phyloP scores from a whole-genome alignment of 2,888 invertebrate species.

The Ptychoptera albimana region DNA sequence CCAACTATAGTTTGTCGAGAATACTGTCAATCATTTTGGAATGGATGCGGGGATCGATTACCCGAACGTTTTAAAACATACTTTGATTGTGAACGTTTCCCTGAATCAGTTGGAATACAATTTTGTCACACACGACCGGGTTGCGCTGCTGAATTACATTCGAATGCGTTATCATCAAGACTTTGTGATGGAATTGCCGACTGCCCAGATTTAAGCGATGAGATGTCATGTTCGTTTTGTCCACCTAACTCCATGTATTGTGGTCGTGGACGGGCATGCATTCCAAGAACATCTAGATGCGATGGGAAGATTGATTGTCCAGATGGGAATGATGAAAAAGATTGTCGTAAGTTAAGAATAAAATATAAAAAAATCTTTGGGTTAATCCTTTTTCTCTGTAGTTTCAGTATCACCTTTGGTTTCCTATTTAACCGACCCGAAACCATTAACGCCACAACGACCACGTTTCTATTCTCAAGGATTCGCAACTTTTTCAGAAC shows the following conservation, averaged over 20 bases:
- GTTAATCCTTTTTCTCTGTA: slow-evolving; percentile 25
- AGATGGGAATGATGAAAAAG: slow-evolving; percentile 72
- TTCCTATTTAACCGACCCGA: slow-evolving; percentile 42
- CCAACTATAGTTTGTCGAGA: slow-evolving; percentile 44
- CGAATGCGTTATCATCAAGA: slow-evolving; percentile 55
- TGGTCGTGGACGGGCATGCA: slow-evolving; percentile 59
- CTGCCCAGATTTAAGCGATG: slow-evolving; percentile 70
- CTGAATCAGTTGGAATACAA: slow-evolving; percentile 58
- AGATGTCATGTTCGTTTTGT: slow-evolving; percentile 66
- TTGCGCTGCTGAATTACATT: slow-evolving; percentile 60
- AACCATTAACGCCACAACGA: slow-evolving; percentile 50
- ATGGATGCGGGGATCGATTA: slow-evolving; percentile 63
- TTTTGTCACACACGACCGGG: slow-evolving; percentile 66
- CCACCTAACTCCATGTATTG: slow-evolving; percentile 57
- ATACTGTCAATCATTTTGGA: slow-evolving; percentile 72
- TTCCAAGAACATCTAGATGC: slow-evolving; percentile 53
- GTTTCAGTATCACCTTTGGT: slow-evolving; percentile 62
- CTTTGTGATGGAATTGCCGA: slow-evolving; percentile 78
- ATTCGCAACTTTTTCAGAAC: slow-evolving; percentile 74
- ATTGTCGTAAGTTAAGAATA: slow-evolving; percentile 54
- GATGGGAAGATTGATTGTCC: slow-evolving; percentile 73
- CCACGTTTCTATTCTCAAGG: slow-evolving; percentile 56
- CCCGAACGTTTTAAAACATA: slow-evolving; percentile 51
- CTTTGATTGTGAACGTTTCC: slow-evolving; percentile 64
- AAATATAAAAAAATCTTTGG: not conserved